Evolutionary conservation across 2,113 vertebrate species (phyloP), one percentile per base, ranked within the genome.

Genomic region (Nymphicus hollandicus): DNA sequence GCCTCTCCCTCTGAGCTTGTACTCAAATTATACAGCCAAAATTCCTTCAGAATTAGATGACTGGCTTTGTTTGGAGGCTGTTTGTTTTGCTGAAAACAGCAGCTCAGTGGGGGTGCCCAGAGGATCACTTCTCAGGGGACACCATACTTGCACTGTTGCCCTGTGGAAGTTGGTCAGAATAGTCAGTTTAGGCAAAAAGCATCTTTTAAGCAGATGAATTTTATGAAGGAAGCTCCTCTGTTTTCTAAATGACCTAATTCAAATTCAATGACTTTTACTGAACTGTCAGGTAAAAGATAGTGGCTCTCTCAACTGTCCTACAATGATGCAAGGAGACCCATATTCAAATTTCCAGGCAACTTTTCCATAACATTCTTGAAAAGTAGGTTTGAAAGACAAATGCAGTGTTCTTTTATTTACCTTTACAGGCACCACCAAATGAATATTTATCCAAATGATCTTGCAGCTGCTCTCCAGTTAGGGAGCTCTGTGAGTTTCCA

Each of bases 1-100:
- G 88, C 1, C 24, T 13, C 5, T 6, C 5, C 0, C 3, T 31
- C 4, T 2, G 1, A 0, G 16, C 15, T 53, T 43, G 20, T 41
- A 43, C 23, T 86, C 29, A 70, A 83, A 53, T 73, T 39, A 47
- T 7, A 84, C 13, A 71, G 35, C 2, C 55, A 39, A 56, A 63
- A 46, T 68, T 63, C 80, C 35, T 43, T 22, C 56, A 50, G 44
- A 46, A 4, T 73, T 77, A 49, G n/a, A 80, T 52, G 10, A 29
- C 24, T 47, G 50, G 5, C 28, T 95, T 84, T 93, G 46, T 78
- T 81, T 83, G 28, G 37, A 93, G 23, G 33, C 22, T 77, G 39
- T 43, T 72, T 65, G 17, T 33, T 71, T 44, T 37, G 39, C 39
- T 71, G 35, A 44, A 77, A 88, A 22, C 0, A 0, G 37, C 39